phyloP scores from a whole-genome alignment of 2,888 invertebrate species.

The Mesorhabditis belari region DNA sequence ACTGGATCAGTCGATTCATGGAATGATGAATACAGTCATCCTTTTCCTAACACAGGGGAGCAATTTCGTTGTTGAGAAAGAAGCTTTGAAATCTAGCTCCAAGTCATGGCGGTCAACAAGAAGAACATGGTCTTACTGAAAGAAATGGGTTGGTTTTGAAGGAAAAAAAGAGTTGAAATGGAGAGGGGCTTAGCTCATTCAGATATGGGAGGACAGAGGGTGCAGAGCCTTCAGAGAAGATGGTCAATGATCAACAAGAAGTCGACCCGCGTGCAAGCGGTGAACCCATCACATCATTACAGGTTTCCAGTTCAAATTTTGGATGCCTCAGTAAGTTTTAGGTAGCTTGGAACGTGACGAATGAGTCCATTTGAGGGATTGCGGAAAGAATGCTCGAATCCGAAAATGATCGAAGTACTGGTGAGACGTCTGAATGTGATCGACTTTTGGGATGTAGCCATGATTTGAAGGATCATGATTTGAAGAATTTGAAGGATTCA shows the following conservation, averaged over 20 bases:
- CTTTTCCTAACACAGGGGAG: not conserved
- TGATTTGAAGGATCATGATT: not conserved
- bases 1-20: constrained; percentile 33
- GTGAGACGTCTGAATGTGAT: too few relatives aligned
- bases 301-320: not conserved
- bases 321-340: constrained; percentile 22
- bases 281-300: not conserved
- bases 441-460: too few relatives aligned
- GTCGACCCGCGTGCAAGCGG: constrained; percentile 4
- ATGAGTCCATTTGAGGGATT: constrained; percentile 99
- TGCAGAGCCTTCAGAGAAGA: not conserved
- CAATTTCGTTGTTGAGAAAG: not conserved
- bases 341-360: constrained; percentile 98
- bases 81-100: not conserved
- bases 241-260: not conserved
- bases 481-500: too few relatives aligned
- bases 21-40: constrained; percentile 17
- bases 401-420: too few relatives aligned
- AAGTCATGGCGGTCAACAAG: constrained; percentile 9
- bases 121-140: constrained; percentile 1
- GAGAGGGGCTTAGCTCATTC: not conserved
- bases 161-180: too few relatives aligned
- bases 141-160: not conserved
- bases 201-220: too few relatives aligned
- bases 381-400: too few relatives aligned